Evolutionary conservation across 2,888 invertebrate species (phyloP), one percentile per base, ranked within the genome.

Genomic region (Apotomis betuletana): DNA sequence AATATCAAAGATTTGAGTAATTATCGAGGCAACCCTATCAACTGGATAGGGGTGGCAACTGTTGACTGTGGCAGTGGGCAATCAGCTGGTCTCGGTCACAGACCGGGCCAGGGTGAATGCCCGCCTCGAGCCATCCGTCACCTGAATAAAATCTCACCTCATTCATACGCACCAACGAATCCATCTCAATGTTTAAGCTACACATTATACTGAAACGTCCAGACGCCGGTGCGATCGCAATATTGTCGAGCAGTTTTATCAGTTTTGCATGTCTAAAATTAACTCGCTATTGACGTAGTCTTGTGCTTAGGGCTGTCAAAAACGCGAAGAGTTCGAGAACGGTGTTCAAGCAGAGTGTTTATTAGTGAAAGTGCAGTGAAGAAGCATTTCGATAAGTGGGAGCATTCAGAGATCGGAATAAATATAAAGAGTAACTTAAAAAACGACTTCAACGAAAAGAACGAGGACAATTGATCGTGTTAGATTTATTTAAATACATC

Each of bases 91-190:
- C 81, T 83, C 90, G 92, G 92, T 91, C 92, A 84, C 77, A 88
- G 90, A 89, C 91, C 90, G 76, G 73, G 73, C 76, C 58, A 78
- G 86, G 91, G 88, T 90, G 83, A 90, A 90, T 83, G 90, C 75
- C 82, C 88, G 83, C 77, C 0, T 46, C 55, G 46, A 58, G 67
- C 82, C 75, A 87, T 85, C 83, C 84, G 86, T 87, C 90, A 90
- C 87, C 87, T 90, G 87, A 91, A 90, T 91, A 85, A 87, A 87
- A 88, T 85, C 83, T 85, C 86, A 85, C 83, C 87, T 90, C 89
- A 91, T 90, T 90, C 89, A 90, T 90, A 87, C 84, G 80, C 85
- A 82, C 82, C 78, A 81, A 80, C 85, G 89, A 89, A 89, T 90
- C 81, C 81, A 91, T 91, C 87, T 87, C 81, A 90, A 91, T 91